phyloP scores from a whole-genome alignment of 2,113 vertebrate species.

The Lynx canadensis region DNA sequence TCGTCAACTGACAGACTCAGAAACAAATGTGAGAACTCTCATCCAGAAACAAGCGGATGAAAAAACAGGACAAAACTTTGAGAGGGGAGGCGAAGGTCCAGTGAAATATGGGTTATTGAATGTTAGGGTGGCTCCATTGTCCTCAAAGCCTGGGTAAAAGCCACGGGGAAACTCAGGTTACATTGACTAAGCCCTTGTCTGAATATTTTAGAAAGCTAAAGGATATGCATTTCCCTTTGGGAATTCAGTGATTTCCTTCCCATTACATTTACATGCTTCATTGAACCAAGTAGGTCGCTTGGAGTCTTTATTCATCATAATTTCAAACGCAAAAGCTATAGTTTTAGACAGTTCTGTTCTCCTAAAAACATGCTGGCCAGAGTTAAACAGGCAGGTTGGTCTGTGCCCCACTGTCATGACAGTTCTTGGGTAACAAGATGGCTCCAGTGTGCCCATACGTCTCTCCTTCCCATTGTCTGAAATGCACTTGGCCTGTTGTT shows the following conservation, averaged over 20 bases:
- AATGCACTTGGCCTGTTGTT: neutral
- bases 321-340: neutral
- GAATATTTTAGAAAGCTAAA: neutral
- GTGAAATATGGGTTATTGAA: neutral
- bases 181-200: neutral
- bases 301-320: neutral
- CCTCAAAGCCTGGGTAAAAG: neutral
- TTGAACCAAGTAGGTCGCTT: neutral
- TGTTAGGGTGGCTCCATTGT: neutral
- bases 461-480: neutral
- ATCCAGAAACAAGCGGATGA: neutral
- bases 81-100: neutral
- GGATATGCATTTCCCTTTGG: neutral
- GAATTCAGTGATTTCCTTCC: neutral
- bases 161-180: neutral
- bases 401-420: neutral
- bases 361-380: neutral
- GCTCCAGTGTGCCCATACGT: accelerated
- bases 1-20: neutral
- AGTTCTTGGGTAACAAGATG: neutral
- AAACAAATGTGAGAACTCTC: neutral
- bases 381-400: neutral
- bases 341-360: neutral
- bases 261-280: neutral
- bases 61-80: neutral